Evolutionary conservation across 2,888 invertebrate genomes (phyloP).

Genomic region (Seladonia tumulorum): DNA sequence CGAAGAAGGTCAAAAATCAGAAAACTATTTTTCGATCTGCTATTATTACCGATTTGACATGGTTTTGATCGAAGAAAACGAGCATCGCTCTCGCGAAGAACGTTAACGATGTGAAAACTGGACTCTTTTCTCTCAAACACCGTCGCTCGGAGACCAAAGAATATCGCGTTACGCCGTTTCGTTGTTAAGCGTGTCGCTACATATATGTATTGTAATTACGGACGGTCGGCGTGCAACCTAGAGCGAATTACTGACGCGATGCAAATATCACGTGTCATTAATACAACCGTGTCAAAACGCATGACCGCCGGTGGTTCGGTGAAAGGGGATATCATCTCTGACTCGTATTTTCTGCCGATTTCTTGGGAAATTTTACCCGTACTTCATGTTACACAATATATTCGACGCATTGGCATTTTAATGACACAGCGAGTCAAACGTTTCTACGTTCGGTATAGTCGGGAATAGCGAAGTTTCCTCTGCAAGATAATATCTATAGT

Average conservation of each 20-base stretch:
- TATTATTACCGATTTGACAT: neutral
- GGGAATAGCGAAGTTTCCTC: neutral
- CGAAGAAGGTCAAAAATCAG: neutral
- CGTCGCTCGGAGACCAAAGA: neutral
- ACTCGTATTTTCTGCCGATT: neutral
- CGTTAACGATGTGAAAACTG: neutral
- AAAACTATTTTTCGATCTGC: neutral
- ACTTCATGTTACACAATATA: neutral
- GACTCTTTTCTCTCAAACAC: neutral
- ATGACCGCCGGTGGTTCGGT: conserved; percentile 2
- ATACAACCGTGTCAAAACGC: conserved; percentile 32
- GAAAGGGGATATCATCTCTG: conserved; percentile 28
- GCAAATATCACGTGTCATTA: conserved; percentile 31
- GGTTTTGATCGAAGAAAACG: neutral
- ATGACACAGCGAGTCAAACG: neutral
- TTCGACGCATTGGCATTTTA: neutral
- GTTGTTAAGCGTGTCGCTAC: conserved; percentile 18
- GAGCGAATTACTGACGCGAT: conserved; percentile 27
- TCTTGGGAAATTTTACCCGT: neutral
- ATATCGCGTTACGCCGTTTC: conserved; percentile 1
- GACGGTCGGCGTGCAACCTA: conserved; percentile 9
- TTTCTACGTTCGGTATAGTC: neutral
- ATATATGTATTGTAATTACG: conserved; percentile 21
- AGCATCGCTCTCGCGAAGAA: neutral
- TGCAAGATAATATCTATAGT: neutral